A percentile compares a stretch with the other conserved stretches of the same genome.
Conservation (phyloP, 2,888 invertebrate species). For the Epinotia ramella region DNA sequence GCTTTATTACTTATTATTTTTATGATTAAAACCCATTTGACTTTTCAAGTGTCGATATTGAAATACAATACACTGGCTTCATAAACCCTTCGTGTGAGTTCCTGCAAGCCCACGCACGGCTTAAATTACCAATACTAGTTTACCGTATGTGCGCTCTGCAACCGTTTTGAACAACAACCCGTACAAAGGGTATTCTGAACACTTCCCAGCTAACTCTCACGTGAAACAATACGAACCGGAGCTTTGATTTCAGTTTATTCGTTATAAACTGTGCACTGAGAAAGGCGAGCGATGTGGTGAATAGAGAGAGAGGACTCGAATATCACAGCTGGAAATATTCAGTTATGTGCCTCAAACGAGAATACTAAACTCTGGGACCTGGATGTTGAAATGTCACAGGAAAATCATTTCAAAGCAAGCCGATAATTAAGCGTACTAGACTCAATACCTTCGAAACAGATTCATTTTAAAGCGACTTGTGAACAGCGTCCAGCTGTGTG, state of each 20-base stretch:
- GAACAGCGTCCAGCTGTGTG: neutral
- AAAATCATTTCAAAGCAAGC: neutral
- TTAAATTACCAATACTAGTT: too few species aligned
- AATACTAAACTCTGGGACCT: neutral
- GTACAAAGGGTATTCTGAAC: neutral
- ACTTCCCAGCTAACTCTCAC: neutral
- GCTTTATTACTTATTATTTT: too few species aligned
- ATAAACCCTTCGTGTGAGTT: too few species aligned
- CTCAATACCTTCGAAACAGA: neutral
- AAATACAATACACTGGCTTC: too few species aligned
- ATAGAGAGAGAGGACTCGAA: too few species aligned
- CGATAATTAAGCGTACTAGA: neutral
- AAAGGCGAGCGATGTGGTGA: too few species aligned
- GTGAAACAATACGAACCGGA: neutral
- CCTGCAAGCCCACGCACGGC: too few species aligned
- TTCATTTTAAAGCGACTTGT: neutral
- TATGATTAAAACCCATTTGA: too few species aligned
- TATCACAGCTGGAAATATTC: too few species aligned
- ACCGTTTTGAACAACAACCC: too few species aligned
- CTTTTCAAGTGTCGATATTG: too few species aligned
- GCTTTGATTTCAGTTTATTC: neutral
- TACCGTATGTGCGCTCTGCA: neutral
- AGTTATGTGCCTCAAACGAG: too few species aligned
- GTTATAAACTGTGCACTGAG: neutral
- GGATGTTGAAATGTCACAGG: neutral